Conservation (phyloP, 2,888 invertebrate genomes). For the Agrotis puta region DNA sequence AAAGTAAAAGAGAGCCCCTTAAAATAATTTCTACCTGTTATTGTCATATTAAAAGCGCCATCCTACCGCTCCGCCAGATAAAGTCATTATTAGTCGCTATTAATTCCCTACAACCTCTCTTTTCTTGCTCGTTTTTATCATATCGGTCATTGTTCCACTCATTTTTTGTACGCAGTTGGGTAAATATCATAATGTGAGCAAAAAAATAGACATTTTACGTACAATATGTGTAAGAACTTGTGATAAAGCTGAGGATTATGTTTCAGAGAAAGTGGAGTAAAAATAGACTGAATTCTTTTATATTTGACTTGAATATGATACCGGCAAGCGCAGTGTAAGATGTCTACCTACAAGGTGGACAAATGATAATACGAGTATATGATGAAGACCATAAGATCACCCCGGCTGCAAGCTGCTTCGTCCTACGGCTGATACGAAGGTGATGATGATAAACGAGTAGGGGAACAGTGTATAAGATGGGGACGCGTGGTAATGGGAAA, state of each 20-base stretch:
- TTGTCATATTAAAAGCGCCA: constrained; percentile 55
- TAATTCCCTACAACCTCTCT: constrained; percentile 71
- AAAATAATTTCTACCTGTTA: neutral
- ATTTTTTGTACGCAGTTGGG: constrained; percentile 57
- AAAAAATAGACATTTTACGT: constrained; percentile 12
- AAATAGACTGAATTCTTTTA: constrained; percentile 11
- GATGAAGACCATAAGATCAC: no score
- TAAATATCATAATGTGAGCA: constrained; percentile 38
- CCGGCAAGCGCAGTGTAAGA: no score
- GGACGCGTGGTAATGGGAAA: no score
- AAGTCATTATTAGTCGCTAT: constrained; percentile 81
- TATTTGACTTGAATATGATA: neutral
- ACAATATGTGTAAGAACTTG: constrained; percentile 9
- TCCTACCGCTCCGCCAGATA: constrained; percentile 69
- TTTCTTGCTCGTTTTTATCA: constrained; percentile 63
- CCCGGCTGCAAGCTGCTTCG: no score
- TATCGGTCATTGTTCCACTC: constrained; percentile 26
- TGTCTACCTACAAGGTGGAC: no score
- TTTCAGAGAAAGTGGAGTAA: constrained; percentile 1
- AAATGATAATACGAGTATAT: no score
- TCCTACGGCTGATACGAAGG: no score
- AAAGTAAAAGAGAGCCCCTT: neutral
- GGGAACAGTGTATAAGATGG: no score
- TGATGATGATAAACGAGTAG: no score
- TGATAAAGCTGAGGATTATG: constrained; percentile 37